A percentile compares a stretch with the other conserved stretches of the same genome.
phyloP scores from a whole-genome alignment of 1,140 invertebrate genomes.

The Frieseomelitta varia region DNA sequence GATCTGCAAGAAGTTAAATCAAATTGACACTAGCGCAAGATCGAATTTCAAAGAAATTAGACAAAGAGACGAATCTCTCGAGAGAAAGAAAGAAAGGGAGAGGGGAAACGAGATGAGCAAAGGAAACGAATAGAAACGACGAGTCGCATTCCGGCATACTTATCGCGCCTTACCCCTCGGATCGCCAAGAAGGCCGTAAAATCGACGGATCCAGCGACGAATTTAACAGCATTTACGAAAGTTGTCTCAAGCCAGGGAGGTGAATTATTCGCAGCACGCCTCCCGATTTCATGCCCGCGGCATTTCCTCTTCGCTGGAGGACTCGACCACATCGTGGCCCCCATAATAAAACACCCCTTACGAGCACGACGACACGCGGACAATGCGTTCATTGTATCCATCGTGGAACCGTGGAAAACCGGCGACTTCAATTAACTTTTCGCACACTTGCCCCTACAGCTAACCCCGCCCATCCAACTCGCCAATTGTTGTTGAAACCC shows the following conservation, averaged over 20 bases:
- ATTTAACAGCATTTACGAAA: slow-evolving; percentile 59
- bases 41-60: neutral
- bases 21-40: neutral
- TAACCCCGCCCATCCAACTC: slow-evolving; percentile 70
- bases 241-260: slow-evolving; percentile 24
- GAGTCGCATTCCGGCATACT: neutral
- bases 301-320: slow-evolving; percentile 53
- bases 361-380: slow-evolving; percentile 59
- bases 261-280: slow-evolving; percentile 65
- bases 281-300: slow-evolving; percentile 59
- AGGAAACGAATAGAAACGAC: neutral
- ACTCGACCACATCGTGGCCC: slow-evolving; percentile 59
- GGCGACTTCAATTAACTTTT: slow-evolving; percentile 78
- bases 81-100: neutral
- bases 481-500: slow-evolving; percentile 69
- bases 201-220: slow-evolving; percentile 27
- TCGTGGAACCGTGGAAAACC: slow-evolving; percentile 67
- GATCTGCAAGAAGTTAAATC: neutral
- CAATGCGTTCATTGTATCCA: slow-evolving; percentile 76
- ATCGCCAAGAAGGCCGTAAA: slow-evolving; percentile 24
- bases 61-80: neutral
- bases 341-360: slow-evolving; percentile 79
- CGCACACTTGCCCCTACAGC: slow-evolving; percentile 63
- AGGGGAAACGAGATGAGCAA: neutral
- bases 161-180: neutral